These are phyloP conservation scores for Agonum fuliginosum DNA, from an alignment of 2,888 invertebrate genomes.

Conservation along the genomic window DNA sequence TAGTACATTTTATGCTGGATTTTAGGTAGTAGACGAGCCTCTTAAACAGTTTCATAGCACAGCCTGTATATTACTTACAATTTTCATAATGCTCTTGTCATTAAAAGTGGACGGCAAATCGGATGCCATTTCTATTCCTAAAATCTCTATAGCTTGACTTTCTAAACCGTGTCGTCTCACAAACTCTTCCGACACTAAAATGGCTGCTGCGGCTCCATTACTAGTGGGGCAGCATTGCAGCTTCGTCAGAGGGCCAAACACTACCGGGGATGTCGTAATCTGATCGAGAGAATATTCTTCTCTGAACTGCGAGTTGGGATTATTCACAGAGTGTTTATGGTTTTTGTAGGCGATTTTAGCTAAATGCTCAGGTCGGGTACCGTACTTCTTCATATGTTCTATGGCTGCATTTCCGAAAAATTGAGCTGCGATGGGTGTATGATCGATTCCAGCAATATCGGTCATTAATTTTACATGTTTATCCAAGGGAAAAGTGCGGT, in stretches of 20 bases:
- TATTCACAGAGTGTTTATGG: slow-evolving; percentile 96
- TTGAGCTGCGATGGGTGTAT: slow-evolving; percentile 93
- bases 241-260: slow-evolving; percentile 95
- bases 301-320: slow-evolving; percentile 97
- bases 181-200: slow-evolving; percentile 93
- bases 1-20: too few species aligned
- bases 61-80: slow-evolving; percentile 74
- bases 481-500: slow-evolving; percentile 93
- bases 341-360: slow-evolving; percentile 99
- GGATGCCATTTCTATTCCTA: slow-evolving; percentile 97
- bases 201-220: slow-evolving; percentile 95
- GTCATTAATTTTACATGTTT: slow-evolving; percentile 91
- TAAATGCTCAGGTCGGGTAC: slow-evolving; percentile 93
- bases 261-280: slow-evolving; percentile 89
- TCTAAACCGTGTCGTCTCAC: slow-evolving; percentile 89
- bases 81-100: slow-evolving; percentile 86
- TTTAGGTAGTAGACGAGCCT: too few species aligned
- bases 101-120: slow-evolving; percentile 91
- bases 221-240: slow-evolving; percentile 99
- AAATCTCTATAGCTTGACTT: slow-evolving; percentile 92
- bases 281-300: slow-evolving; percentile 94
- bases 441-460: slow-evolving; percentile 86
- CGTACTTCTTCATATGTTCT: slow-evolving; percentile 97
- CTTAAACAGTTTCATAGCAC: too few species aligned
- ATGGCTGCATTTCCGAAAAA: slow-evolving; percentile 97